A percentile compares a stretch with the other conserved stretches of the same genome.
Evolutionary conservation across 2,888 invertebrate species (phyloP).

Genomic region (Leistus spinibarbis): DNA sequence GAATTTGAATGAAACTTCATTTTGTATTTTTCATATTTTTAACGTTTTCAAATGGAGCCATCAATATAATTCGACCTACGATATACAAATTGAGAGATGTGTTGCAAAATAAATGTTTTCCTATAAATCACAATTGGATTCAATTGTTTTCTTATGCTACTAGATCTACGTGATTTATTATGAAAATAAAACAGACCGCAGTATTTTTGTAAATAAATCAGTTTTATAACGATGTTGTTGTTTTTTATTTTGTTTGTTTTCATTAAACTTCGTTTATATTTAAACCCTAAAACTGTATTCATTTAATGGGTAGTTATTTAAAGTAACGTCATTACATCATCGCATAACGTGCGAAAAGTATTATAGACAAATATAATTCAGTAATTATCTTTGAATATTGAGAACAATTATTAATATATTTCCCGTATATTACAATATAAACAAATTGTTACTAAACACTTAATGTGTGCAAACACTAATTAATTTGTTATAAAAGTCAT

Average conservation of each 20-base stretch:
- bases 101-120: constrained; percentile 29
- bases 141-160: constrained; percentile 36
- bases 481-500: no score
- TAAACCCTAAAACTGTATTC: not conserved
- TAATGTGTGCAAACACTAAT: no score
- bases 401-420: no score
- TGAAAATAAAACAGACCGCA: constrained; percentile 17
- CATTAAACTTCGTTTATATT: not conserved
- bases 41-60: constrained; percentile 21
- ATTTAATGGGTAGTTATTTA: not conserved
- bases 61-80: constrained; percentile 34
- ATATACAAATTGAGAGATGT: constrained; percentile 19
- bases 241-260: not conserved
- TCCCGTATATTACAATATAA: no score
- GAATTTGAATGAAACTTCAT: constrained; percentile 15
- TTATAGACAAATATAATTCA: no score
- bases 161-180: constrained; percentile 33
- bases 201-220: not conserved
- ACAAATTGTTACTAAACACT: no score
- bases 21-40: constrained; percentile 12
- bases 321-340: not conserved
- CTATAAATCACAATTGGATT: constrained; percentile 26
- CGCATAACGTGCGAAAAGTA: not conserved
- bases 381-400: no score
- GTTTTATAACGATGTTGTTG: not conserved